A percentile compares a stretch with the other conserved stretches of the same genome.
Conservation (phyloP, 2,888 invertebrate species). For the Oligia latruncula region DNA sequence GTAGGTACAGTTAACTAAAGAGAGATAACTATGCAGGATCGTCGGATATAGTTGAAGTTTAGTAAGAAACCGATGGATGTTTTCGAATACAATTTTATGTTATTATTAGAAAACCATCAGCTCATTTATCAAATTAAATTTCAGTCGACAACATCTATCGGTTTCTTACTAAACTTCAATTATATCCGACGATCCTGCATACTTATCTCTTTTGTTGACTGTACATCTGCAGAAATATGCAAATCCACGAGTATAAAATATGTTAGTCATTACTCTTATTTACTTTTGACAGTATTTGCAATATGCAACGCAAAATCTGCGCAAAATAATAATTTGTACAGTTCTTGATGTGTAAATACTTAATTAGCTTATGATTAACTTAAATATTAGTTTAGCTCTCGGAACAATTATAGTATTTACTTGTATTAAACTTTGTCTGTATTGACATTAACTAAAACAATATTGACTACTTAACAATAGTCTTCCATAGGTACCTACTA, state of each 20-base stretch:
- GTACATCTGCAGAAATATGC: not conserved
- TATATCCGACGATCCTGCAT: too few species aligned
- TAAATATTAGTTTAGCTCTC: not conserved
- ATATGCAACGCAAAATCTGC: not conserved
- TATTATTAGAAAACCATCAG: too few species aligned
- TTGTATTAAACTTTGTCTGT: not conserved
- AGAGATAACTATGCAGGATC: too few species aligned
- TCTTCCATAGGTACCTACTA: not conserved
- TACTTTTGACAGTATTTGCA: constrained; percentile 10
- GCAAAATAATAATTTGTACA: constrained; percentile 8
- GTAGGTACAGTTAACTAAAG: too few species aligned
- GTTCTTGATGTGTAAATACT: not conserved
- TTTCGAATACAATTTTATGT: too few species aligned
- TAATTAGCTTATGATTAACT: not conserved
- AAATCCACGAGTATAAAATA: not conserved
- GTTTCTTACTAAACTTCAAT: too few species aligned
- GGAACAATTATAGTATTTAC: not conserved
- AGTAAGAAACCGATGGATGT: too few species aligned
- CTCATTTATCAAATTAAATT: too few species aligned
- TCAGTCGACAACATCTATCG: too few species aligned
- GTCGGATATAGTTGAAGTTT: too few species aligned
- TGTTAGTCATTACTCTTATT: not conserved
- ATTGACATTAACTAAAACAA: constrained; percentile 1
- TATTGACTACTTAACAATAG: not conserved
- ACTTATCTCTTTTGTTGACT: too few species aligned